Conservation (phyloP, 1,140 invertebrate genomes). For the Bombus consobrinus region DNA sequence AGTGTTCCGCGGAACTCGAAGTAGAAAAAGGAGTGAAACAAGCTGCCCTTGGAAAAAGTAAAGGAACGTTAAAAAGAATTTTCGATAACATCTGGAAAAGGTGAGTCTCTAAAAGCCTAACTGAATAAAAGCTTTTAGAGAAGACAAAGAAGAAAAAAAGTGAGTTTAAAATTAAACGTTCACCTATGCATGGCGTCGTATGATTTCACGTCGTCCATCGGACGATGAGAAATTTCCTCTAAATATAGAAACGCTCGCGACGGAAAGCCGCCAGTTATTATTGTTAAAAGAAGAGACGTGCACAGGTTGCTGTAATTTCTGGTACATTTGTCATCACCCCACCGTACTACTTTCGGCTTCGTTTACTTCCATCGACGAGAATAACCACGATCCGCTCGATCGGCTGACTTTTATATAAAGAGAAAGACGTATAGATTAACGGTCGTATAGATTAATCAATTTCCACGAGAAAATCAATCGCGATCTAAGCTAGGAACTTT, state of each 20-base stretch:
- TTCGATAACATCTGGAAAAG: not conserved
- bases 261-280: slow-evolving; percentile 17
- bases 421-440: not conserved
- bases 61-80: no score
- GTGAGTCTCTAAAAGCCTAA: not conserved
- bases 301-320: slow-evolving; percentile 35
- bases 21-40: not conserved
- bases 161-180: slow-evolving; percentile 27
- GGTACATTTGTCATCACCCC: slow-evolving; percentile 47
- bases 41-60: no score
- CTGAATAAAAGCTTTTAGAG: not conserved
- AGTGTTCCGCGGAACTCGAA: not conserved
- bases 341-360: slow-evolving; percentile 25
- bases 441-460: not conserved
- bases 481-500: no score
- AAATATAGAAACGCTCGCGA: slow-evolving; percentile 15
- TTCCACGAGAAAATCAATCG: not conserved
- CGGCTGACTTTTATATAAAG: slow-evolving; percentile 32
- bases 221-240: not conserved
- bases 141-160: not conserved
- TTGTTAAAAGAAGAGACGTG: not conserved
- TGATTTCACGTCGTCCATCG: not conserved
- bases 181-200: no score
- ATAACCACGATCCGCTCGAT: slow-evolving; percentile 23
- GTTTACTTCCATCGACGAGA: slow-evolving; percentile 11